Percentiles rank a stretch among this genome's conserved stretches.
phyloP scores from a whole-genome alignment of 2,797 vertebrate genomes.

The Crotalus adamanteus region DNA sequence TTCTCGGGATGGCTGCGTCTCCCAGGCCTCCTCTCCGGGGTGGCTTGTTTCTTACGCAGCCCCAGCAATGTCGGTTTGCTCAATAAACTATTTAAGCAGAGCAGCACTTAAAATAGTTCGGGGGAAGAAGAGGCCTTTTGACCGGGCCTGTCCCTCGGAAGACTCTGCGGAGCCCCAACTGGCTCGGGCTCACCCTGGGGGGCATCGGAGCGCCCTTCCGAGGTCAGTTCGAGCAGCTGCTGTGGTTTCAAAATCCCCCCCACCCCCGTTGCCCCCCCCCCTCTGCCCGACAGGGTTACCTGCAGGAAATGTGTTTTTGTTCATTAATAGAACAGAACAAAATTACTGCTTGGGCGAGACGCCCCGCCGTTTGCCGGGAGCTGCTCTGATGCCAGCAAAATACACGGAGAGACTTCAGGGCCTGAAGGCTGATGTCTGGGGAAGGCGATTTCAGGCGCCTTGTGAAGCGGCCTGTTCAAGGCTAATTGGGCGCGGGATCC shows the following conservation, averaged over 20 bases:
- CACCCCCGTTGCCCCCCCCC: background rate
- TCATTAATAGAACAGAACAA: accelerated
- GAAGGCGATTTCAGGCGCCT: background rate
- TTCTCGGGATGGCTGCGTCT: too few relatives aligned
- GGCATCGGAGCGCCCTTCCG: background rate
- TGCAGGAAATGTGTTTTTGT: background rate
- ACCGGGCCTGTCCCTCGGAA: too few relatives aligned
- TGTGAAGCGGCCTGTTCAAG: accelerated
- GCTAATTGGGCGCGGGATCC: conserved; percentile 4
- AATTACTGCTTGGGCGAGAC: background rate
- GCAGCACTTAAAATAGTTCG: too few relatives aligned
- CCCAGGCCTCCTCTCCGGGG: background rate
- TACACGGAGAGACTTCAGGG: background rate
- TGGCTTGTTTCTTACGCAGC: background rate
- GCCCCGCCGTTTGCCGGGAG: background rate
- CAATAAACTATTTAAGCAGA: background rate
- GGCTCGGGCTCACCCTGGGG: background rate
- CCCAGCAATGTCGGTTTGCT: background rate
- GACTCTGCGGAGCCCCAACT: too few relatives aligned
- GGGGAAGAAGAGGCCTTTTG: background rate
- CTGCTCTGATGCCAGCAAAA: background rate
- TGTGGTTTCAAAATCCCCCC: background rate
- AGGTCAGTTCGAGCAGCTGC: background rate
- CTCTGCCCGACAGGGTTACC: background rate
- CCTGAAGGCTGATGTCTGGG: background rate